These are phyloP conservation scores for Rhombomys opimus DNA, from an alignment of 2,113 vertebrate genomes.

Conservation along the genomic window DNA sequence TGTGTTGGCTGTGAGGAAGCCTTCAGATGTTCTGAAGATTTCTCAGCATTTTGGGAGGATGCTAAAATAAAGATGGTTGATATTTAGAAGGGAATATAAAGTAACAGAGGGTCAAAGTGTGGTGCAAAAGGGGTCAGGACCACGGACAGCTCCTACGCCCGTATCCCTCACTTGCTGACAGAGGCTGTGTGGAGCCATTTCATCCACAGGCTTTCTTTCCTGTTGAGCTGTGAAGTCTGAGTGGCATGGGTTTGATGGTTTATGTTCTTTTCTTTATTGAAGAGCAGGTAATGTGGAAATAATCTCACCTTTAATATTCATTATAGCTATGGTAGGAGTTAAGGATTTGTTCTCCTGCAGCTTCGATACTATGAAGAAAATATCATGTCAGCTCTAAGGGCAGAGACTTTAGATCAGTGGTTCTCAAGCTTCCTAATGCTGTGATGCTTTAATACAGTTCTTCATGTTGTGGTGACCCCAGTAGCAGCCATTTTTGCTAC, in stretches of 20 bases:
- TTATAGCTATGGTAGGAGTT: neutral
- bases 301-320: neutral
- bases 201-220: neutral
- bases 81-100: neutral
- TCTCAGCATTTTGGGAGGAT: constrained; percentile 15
- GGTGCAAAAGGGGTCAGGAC: neutral
- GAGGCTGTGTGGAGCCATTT: neutral
- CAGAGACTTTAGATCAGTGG: neutral
- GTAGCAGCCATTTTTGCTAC: neutral
- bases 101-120: neutral
- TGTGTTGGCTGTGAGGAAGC: neutral
- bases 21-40: neutral
- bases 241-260: neutral
- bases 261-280: neutral
- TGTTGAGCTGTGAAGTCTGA: neutral
- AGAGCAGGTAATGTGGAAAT: neutral
- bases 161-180: neutral
- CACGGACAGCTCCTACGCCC: neutral
- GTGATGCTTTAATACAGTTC: neutral
- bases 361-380: neutral
- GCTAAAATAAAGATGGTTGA: neutral
- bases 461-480: neutral
- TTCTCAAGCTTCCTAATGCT: neutral
- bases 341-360: neutral
- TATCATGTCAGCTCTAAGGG: neutral